A percentile compares a stretch with the other conserved stretches of the same genome.
These are phyloP conservation scores for Pocillopora damicornis DNA, from an alignment of 64 coral and sea anemone genomes.

Conservation along the genomic window DNA sequence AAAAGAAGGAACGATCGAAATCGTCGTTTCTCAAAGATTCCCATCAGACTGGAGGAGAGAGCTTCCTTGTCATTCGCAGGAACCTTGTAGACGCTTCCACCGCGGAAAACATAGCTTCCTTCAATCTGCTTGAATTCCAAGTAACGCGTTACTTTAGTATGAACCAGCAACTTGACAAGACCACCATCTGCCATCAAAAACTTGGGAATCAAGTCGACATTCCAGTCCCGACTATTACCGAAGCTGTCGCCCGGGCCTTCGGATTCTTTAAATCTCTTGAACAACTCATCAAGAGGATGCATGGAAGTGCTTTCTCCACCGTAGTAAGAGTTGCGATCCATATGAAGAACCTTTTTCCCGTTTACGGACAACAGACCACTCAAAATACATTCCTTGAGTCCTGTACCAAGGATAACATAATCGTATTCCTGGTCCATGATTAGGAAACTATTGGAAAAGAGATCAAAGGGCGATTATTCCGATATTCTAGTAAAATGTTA, in stretches of 20 bases:
- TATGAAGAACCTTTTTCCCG: conserved; percentile 72
- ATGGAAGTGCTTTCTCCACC: conserved; percentile 81
- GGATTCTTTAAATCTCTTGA: conserved; percentile 51
- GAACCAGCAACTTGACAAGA: conserved; percentile 78
- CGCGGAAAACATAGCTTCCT: conserved; percentile 77
- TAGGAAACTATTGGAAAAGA: not conserved
- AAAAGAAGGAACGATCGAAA: conserved; percentile 79
- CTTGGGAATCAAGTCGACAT: conserved; percentile 90
- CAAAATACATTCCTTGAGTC: conserved; percentile 91
- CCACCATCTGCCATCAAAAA: conserved; percentile 81
- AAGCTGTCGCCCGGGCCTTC: conserved; percentile 40
- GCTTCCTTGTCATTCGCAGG: conserved; percentile 76
- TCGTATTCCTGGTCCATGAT: conserved; percentile 90
- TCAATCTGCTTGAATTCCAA: conserved; percentile 91
- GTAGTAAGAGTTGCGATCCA: conserved; percentile 82
- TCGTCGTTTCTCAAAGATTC: conserved; percentile 85
- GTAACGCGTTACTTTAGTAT: conserved; percentile 75
- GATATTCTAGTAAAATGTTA: not conserved
- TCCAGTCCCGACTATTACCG: conserved; percentile 65
- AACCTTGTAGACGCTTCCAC: conserved; percentile 73
- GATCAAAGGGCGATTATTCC: not conserved
- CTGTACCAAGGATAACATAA: conserved; percentile 83
- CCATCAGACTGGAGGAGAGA: conserved; percentile 69
- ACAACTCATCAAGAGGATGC: conserved; percentile 64
- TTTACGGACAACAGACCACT: conserved; percentile 78